Evolutionary conservation across 2,113 vertebrate genomes (phyloP).

Genomic region (Miniopterus natalensis): DNA sequence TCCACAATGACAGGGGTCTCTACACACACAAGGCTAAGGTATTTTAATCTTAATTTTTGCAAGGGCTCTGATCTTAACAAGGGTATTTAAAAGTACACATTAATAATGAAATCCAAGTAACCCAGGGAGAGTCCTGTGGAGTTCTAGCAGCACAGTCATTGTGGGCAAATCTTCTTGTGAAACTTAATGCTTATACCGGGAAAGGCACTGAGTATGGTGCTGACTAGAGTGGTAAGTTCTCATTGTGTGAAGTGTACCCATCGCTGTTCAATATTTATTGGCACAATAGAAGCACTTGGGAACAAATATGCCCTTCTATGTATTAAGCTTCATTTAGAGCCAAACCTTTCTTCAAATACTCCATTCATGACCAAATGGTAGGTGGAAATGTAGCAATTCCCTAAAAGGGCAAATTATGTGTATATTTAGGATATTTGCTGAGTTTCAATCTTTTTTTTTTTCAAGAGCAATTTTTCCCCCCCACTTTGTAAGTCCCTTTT

Average conservation of each 20-base stretch:
- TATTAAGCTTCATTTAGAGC: slow-evolving; percentile 22
- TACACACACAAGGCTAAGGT: not conserved
- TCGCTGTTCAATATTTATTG: slow-evolving; percentile 5
- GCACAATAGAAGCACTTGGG: not conserved
- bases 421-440: slow-evolving; percentile 28
- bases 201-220: not conserved
- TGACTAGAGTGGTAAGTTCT: not conserved
- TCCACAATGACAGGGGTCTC: not conserved
- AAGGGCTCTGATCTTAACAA: slow-evolving; percentile 14
- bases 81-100: slow-evolving; percentile 5
- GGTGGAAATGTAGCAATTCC: slow-evolving; percentile 12
- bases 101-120: slow-evolving; percentile 37
- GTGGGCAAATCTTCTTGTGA: slow-evolving; percentile 37
- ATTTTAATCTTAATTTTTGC: slow-evolving; percentile 45
- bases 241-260: not conserved
- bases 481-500: not conserved
- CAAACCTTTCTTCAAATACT: slow-evolving; percentile 20
- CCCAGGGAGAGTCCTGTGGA: not conserved
- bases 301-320: not conserved
- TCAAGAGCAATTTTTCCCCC: not conserved
- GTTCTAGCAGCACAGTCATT: not conserved
- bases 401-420: not conserved
- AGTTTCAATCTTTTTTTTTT: not conserved
- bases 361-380: not conserved
- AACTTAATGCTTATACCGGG: slow-evolving; percentile 1